Conservation (phyloP, 1,140 invertebrate genomes). For the Nilaparvata lugens region DNA sequence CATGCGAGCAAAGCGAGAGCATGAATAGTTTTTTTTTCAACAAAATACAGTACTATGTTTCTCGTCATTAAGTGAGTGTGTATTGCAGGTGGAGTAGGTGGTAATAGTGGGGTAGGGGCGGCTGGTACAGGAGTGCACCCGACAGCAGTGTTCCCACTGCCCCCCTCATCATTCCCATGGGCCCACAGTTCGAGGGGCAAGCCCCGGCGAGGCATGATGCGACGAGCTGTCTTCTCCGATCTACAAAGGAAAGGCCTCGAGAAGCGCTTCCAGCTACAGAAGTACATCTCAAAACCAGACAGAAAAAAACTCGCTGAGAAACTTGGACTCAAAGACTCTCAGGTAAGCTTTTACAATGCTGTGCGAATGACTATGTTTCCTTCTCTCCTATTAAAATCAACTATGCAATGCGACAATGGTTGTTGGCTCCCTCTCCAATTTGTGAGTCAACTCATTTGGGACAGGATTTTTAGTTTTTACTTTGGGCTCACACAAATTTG, state of each 20-base stretch:
- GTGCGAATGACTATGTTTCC: too few relatives aligned
- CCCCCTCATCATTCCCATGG: conserved; percentile 66
- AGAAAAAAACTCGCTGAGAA: conserved; percentile 93
- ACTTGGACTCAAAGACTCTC: conserved; percentile 90
- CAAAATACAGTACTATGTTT: too few relatives aligned
- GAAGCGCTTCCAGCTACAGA: conserved; percentile 90
- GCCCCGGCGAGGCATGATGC: conserved; percentile 87
- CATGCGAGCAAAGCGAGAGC: too few relatives aligned
- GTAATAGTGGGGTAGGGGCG: conserved; percentile 35
- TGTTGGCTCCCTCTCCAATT: too few relatives aligned
- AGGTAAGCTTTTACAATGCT: conserved; percentile 68
- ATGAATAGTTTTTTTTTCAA: too few relatives aligned
- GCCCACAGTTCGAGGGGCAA: conserved; percentile 67
- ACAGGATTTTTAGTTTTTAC: too few relatives aligned
- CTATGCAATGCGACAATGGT: too few relatives aligned
- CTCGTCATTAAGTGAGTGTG: too few relatives aligned
- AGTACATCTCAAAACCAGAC: conserved; percentile 97
- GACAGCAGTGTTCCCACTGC: conserved; percentile 52
- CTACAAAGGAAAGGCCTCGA: conserved; percentile 90
- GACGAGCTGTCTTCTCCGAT: conserved; percentile 86
- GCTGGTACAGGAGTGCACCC: conserved; percentile 31
- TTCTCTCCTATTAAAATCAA: too few relatives aligned
- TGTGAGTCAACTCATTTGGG: too few relatives aligned
- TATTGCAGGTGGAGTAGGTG: conserved; percentile 25
- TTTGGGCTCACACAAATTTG: too few relatives aligned